Percentiles rank a stretch among this genome's conserved stretches.
Evolutionary conservation across 2,888 invertebrate species (phyloP).

Genomic region (Bhutanitis thaidina): DNA sequence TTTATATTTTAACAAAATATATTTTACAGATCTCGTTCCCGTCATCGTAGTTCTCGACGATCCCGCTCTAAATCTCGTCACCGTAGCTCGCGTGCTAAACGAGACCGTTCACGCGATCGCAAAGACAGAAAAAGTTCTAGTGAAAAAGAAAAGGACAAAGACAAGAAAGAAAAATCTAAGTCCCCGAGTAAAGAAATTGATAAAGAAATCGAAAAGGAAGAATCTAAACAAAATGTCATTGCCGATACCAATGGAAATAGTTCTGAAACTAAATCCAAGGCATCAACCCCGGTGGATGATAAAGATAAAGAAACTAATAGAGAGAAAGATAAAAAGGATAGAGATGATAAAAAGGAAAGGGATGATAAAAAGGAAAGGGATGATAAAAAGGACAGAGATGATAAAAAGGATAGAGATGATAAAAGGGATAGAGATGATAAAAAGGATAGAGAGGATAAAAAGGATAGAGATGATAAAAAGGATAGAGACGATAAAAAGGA

Average conservation of each 20-base stretch:
- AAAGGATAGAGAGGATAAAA: conserved; percentile 25
- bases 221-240: conserved; percentile 44
- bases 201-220: conserved; percentile 41
- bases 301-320: conserved; percentile 37
- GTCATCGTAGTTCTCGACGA: conserved; percentile 80
- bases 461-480: conserved; percentile 45
- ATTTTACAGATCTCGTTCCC: conserved; percentile 66
- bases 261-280: conserved; percentile 51
- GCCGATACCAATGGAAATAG: conserved; percentile 53
- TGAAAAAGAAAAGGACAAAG: conserved; percentile 30
- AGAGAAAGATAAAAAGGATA: conserved; percentile 27
- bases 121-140: conserved; percentile 47
- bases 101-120: conserved; percentile 63
- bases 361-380: neutral
- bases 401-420: conserved; percentile 15
- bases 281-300: conserved; percentile 51
- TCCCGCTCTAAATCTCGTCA: conserved; percentile 73
- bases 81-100: conserved; percentile 75
- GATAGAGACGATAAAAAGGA: no score
- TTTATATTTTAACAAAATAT: neutral
- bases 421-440: conserved; percentile 22
- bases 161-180: conserved; percentile 55
- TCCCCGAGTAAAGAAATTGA: conserved; percentile 46
- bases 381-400: no score
- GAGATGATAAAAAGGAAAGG: conserved; percentile 20